Conservation (phyloP, 2,888 invertebrate genomes). For the Chymomyza caudatula region DNA sequence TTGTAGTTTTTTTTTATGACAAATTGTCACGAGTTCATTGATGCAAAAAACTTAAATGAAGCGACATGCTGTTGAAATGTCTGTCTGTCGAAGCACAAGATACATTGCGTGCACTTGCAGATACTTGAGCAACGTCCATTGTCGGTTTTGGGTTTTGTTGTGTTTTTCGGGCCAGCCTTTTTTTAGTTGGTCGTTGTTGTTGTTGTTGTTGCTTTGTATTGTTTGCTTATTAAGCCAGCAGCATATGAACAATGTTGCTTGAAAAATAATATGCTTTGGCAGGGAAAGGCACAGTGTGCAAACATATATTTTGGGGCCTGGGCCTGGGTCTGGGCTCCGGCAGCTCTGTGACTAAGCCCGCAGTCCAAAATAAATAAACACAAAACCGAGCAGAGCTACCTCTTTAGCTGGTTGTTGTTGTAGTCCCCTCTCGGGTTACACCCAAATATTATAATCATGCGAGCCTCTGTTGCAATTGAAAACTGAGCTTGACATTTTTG, state of each 20-base stretch:
- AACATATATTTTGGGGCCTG: background rate
- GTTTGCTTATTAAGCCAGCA: background rate
- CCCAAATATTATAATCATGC: conserved; percentile 24
- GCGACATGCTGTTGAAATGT: conserved; percentile 72
- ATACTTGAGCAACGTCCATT: conserved; percentile 50
- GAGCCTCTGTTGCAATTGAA: conserved; percentile 57
- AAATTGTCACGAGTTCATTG: conserved; percentile 73
- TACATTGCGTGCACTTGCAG: conserved; percentile 52
- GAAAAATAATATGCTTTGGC: conserved; percentile 1
- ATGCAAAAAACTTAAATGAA: conserved; percentile 73
- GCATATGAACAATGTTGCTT: conserved; percentile 2
- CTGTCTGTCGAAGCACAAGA: conserved; percentile 52
- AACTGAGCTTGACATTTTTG: conserved; percentile 63
- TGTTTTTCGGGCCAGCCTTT: background rate
- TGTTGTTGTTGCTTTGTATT: background rate
- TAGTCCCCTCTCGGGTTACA: conserved; percentile 1
- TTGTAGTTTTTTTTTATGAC: conserved; percentile 52
- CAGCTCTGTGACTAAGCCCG: background rate
- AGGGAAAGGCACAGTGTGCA: background rate
- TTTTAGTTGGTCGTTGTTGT: background rate
- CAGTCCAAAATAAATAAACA: background rate
- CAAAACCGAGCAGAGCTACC: background rate
- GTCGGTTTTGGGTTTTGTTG: background rate
- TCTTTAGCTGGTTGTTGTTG: background rate
- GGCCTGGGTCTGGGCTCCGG: background rate